Base-by-base conservation (phyloP, 2,888 invertebrate species). In the Latrodectus elegans region DNA sequence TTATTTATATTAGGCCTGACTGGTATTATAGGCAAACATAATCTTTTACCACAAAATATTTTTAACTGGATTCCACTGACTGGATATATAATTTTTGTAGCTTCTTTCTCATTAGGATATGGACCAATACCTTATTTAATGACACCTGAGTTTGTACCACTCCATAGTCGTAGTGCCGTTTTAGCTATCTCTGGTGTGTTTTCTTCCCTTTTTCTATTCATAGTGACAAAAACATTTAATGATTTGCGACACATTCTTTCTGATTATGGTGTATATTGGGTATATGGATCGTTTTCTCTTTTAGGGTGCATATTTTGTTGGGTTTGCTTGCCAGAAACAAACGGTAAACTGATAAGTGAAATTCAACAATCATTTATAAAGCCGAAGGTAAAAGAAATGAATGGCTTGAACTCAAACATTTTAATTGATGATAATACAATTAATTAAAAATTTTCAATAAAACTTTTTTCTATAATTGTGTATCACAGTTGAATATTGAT, bases 161-260 rank as follows among this genome's bases (percentile, higher is more conserved):
- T 82, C 9, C 67, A 78, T 22, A 81, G 72, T 17, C 60, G 90
- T 12, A 82, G 86, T 52, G 52, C 87, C 12, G 82, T 90, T 51
- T 79, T 87, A 22, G 82, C 89, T 17, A 77, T 89, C 22, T 89
- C 90, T 1, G 89, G 89, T 14, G 84, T 87, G 26, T 82, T 88
- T 70, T 89, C 83, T n/a, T 90, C 89, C 52, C 55, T 83, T 10
- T 89, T 88, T 68, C 74, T 89, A n/a, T 90, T 90, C 67, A 60
- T 90, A 1, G 87, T 89, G 4, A 89, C 89, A 12, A 84, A 88
- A 67, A 95, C 95, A 55, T 97, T 97, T 93, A 94, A 94, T 67
- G 95, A 95, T 91, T 72, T 86, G 12, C 51, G 75, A 60, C 73
- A 80, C 55, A n/a, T 77, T 10, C 17, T 90, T 49, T 79, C 86